A percentile compares a stretch with the other conserved stretches of the same genome.
Conservation (phyloP, 2,797 vertebrate species). For the Tolypeutes matacus region DNA sequence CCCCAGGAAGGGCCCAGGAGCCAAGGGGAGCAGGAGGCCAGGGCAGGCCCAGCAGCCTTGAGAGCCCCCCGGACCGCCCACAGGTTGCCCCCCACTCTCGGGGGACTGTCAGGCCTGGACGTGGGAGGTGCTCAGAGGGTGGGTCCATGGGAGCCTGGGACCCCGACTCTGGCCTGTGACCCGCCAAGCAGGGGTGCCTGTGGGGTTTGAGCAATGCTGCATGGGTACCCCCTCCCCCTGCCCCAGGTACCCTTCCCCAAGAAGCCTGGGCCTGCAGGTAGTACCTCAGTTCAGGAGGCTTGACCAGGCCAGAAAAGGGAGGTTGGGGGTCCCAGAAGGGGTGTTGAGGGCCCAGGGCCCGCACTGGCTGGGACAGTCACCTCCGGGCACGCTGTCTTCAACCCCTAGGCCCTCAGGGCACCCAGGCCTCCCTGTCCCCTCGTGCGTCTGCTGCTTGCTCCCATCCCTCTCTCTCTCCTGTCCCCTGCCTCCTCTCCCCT, state of each 20-base stretch:
- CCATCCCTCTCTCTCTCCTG: neutral
- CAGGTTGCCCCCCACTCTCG: neutral
- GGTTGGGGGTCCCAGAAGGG: neutral
- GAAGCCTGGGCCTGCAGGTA: neutral
- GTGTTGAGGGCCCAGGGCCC: neutral
- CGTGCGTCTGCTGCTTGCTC: too few species aligned
- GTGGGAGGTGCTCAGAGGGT: neutral
- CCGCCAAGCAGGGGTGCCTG: too few species aligned
- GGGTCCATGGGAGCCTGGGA: accelerated
- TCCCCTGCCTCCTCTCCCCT: neutral
- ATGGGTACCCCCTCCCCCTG: neutral
- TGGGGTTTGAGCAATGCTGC: accelerated
- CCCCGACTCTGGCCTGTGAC: neutral
- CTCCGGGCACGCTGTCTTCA: neutral
- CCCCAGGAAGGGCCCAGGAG: neutral
- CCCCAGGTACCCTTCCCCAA: neutral
- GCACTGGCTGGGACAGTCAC: neutral
- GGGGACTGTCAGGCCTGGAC: too few species aligned
- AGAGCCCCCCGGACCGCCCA: too few species aligned
- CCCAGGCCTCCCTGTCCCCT: neutral
- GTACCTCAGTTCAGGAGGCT: neutral
- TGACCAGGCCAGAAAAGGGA: neutral
- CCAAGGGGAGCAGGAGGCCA: neutral
- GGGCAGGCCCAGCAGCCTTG: neutral
- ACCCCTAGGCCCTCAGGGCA: neutral